Conservation (phyloP, 2,888 invertebrate genomes). For the Stegana nigrithorax region DNA sequence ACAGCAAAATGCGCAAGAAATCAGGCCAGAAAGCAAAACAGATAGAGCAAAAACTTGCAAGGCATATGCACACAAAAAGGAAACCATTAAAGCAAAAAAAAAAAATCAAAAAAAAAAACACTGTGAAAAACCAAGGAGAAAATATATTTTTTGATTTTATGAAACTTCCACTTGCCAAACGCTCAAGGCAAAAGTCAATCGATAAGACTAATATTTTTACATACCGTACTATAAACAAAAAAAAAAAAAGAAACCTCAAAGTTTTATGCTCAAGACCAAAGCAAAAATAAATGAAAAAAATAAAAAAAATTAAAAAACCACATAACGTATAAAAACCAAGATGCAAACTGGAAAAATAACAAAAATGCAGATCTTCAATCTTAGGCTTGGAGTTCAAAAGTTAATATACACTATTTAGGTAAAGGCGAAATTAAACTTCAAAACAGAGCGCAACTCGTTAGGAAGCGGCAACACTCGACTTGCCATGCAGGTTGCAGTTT, state of each 20-base stretch:
- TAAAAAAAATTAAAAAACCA: not conserved
- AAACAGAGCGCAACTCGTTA: too few relatives aligned
- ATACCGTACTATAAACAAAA: not conserved
- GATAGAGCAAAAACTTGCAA: too few relatives aligned
- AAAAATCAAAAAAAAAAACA: too few relatives aligned
- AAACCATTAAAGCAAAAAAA: too few relatives aligned
- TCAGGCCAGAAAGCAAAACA: not conserved
- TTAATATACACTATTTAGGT: too few relatives aligned
- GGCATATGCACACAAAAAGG: not conserved
- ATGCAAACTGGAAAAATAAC: not conserved
- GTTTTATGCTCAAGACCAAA: too few relatives aligned
- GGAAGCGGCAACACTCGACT: too few relatives aligned
- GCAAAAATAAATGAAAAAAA: not conserved
- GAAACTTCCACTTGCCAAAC: not conserved
- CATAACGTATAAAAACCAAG: too few relatives aligned
- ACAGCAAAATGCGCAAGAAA: not conserved
- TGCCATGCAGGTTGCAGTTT: too few relatives aligned
- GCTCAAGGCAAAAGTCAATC: not conserved
- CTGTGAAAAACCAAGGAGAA: too few relatives aligned
- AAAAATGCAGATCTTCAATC: not conserved
- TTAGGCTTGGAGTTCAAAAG: too few relatives aligned
- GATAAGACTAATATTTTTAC: conserved; percentile 15
- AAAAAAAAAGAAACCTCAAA: not conserved
- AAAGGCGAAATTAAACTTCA: too few relatives aligned
- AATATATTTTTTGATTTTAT: not conserved